These are phyloP conservation scores for Ictalurus punctatus DNA, from an alignment of 2,113 vertebrate species.

Conservation along the genomic window DNA sequence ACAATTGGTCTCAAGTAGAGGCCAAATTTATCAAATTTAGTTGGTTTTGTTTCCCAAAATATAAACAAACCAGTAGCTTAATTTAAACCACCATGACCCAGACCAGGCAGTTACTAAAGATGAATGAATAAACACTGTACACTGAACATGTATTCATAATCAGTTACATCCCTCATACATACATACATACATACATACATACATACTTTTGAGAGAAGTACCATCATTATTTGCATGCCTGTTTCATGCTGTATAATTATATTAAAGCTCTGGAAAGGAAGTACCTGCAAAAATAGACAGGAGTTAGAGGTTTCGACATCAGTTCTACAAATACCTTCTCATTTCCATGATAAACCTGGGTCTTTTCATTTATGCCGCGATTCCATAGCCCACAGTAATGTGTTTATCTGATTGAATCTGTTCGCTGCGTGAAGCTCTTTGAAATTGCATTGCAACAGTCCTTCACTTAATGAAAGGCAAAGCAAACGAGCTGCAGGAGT, in stretches of 20 bases:
- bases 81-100: not conserved
- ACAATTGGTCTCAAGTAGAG: not conserved
- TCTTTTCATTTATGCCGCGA: slow-evolving; percentile 47
- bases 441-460: slow-evolving; percentile 51
- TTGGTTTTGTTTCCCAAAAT: not conserved
- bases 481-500: slow-evolving; percentile 45
- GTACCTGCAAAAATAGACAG: slow-evolving; percentile 23
- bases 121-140: not conserved
- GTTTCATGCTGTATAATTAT: slow-evolving; percentile 10
- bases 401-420: slow-evolving; percentile 56
- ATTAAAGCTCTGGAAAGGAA: slow-evolving; percentile 3
- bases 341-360: slow-evolving; percentile 55
- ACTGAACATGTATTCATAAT: not conserved
- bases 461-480: slow-evolving; percentile 55
- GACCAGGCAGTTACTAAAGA: not conserved
- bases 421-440: slow-evolving; percentile 47
- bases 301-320: slow-evolving; percentile 29
- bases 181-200: not conserved
- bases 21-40: too few species aligned
- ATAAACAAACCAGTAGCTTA: too few species aligned
- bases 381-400: slow-evolving; percentile 49
- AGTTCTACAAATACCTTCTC: slow-evolving; percentile 42
- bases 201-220: slow-evolving; percentile 33
- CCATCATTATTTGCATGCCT: slow-evolving; percentile 14
- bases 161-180: not conserved